phyloP scores from a whole-genome alignment of 2,888 invertebrate genomes.

The Ennomos fuscantarius region DNA sequence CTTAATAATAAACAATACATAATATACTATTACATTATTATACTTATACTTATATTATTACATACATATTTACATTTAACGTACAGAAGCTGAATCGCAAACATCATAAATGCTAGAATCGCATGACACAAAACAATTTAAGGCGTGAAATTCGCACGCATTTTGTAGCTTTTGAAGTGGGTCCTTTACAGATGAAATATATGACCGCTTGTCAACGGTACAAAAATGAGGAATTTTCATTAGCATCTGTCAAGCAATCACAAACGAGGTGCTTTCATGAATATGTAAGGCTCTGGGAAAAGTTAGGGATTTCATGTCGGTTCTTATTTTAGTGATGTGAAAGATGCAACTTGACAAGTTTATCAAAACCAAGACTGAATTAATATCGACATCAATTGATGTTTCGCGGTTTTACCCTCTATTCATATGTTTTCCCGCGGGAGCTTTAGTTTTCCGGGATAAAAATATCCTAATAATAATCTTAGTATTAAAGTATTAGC shows the following conservation, averaged over 20 bases:
- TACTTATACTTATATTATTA: background rate
- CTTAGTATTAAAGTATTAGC: too few species aligned
- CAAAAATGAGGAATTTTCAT: constrained; percentile 25
- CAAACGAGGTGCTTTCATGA: constrained; percentile 18
- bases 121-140: constrained; percentile 29
- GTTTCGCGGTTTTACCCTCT: too few species aligned
- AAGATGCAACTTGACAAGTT: background rate
- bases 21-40: too few species aligned
- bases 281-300: constrained; percentile 14
- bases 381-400: background rate
- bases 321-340: constrained; percentile 9
- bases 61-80: background rate
- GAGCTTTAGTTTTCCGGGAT: too few species aligned
- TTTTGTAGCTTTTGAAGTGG: constrained; percentile 29
- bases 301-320: constrained; percentile 7
- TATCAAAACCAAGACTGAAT: background rate
- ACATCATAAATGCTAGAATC: constrained; percentile 26
- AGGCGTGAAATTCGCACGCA: constrained; percentile 25
- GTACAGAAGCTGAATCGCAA: constrained; percentile 2
- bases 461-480: too few species aligned
- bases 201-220: constrained; percentile 19
- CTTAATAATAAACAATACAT: too few species aligned
- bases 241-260: constrained; percentile 25
- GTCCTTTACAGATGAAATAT: constrained; percentile 27
- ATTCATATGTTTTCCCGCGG: too few species aligned